Base-by-base conservation (phyloP, 2,113 vertebrate species). In the Pseudolaguvia tuberculata region DNA sequence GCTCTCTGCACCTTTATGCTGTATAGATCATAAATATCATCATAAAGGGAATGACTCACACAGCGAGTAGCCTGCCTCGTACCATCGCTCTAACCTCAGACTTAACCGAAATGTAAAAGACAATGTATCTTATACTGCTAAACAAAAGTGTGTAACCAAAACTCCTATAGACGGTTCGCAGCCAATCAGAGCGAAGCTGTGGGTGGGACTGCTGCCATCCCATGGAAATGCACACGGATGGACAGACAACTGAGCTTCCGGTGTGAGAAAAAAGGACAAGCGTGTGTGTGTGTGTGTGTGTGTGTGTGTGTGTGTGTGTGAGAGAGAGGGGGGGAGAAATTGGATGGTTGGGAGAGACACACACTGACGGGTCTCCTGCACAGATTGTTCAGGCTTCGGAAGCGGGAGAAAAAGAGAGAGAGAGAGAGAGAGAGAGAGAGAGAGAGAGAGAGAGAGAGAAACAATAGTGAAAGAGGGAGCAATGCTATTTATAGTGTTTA, bases 401-500 rank as follows among this genome's bases (percentile, higher is more conserved):
- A 71, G 47, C 9, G 17, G 58, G 52, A 68, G n/a, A 39, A 39
- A 58, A 62, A 55, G 21, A 72, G 31, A 35, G 55, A 67, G 42
- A 35, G 56, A 75, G 20, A 73, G 68, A 47, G 31, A 47, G 73
- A 48, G 52, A 31, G 17, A 72, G 17, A 27, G 11, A 35, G 5
- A 42, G 39, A 65, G 17, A 35, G 70, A 68, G 25, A 29, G 53
- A 67, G 29, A 18, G n/a, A n/a, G n/a, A n/a, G n/a, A n/a, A n/a
- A n/a, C n/a, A n/a, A n/a, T n/a, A n/a, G n/a, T n/a, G n/a, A 17
- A 48, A 77, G 53, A 62, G 39, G 27, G 31, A 17, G 39, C 51
- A 62, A 71, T 4, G 51, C 84, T 89, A 90, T 89, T 79, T 84
- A 89, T 90, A 89, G 86, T 71, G 58, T 2, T 77, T 83, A 79